These are phyloP conservation scores for Lycodopsis pacificus DNA, from an alignment of 2,797 vertebrate genomes.

Conservation along the genomic window DNA sequence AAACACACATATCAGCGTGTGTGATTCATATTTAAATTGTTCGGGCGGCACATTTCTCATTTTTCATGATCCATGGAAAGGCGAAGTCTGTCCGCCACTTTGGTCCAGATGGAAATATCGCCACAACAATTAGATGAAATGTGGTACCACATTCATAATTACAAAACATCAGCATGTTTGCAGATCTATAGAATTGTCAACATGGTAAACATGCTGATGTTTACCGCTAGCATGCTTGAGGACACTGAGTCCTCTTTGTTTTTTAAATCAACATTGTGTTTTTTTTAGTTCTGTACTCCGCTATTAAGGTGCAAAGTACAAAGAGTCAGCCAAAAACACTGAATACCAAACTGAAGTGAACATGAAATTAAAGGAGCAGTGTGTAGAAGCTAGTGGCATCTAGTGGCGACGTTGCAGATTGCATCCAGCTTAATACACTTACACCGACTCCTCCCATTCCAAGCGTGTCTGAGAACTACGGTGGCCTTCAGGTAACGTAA, in stretches of 20 bases:
- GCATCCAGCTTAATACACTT: background rate
- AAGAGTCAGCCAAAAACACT: background rate
- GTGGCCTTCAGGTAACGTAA: background rate
- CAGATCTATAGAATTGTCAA: background rate
- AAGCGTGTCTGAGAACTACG: background rate
- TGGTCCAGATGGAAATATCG: background rate
- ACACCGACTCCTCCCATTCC: background rate
- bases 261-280: background rate
- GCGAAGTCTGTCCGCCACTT: background rate
- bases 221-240: background rate
- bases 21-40: background rate
- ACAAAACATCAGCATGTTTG: background rate
- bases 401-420: background rate
- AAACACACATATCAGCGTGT: background rate
- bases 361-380: background rate
- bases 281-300: background rate
- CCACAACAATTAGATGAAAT: no score
- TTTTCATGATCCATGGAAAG: background rate
- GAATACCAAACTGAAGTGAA: background rate
- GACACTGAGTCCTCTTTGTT: background rate
- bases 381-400: background rate
- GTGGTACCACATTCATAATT: background rate
- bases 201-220: background rate
- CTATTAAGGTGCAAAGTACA: background rate
- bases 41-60: background rate